phyloP scores from a whole-genome alignment of 2,888 invertebrate genomes.

The Chloroclystis v-ata region DNA sequence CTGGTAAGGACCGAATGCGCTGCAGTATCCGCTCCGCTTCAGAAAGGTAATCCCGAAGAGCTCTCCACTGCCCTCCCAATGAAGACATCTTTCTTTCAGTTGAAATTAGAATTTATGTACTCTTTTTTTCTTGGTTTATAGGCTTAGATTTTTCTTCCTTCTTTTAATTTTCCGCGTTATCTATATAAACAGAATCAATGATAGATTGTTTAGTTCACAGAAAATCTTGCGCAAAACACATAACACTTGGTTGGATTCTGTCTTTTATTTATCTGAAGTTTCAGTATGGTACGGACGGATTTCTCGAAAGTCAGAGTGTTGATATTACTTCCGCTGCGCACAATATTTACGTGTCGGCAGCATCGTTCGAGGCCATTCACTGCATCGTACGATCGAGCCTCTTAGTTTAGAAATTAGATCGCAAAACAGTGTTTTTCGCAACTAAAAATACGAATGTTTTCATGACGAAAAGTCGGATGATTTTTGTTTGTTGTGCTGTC shows the following conservation, averaged over 20 bases:
- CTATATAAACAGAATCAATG: neutral
- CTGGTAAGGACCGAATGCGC: slow-evolving; percentile 54
- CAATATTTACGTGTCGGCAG: neutral
- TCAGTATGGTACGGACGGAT: neutral
- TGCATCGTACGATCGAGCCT: slow-evolving; percentile 21
- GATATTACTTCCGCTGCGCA: neutral
- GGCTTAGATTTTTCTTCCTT: neutral
- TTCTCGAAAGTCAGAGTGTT: neutral
- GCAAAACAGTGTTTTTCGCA: slow-evolving; percentile 30
- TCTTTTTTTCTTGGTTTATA: too few species aligned
- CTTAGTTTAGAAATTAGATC: slow-evolving; percentile 15
- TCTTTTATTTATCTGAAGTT: too few species aligned
- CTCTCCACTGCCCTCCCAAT: slow-evolving; percentile 64
- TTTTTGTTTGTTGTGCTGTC: slow-evolving; percentile 20
- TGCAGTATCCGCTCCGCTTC: slow-evolving; percentile 52
- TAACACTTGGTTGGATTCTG: neutral
- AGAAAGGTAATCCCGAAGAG: slow-evolving; percentile 64
- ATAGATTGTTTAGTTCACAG: neutral
- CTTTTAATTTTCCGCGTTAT: neutral
- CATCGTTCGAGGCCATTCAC: slow-evolving; percentile 11
- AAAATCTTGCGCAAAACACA: neutral
- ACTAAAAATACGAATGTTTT: slow-evolving; percentile 48
- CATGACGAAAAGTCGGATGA: slow-evolving; percentile 66
- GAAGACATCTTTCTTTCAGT: slow-evolving; percentile 49
- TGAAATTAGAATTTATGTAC: too few species aligned